phyloP scores from a whole-genome alignment of 2,888 invertebrate species.

The Stenotaenia linearis region DNA sequence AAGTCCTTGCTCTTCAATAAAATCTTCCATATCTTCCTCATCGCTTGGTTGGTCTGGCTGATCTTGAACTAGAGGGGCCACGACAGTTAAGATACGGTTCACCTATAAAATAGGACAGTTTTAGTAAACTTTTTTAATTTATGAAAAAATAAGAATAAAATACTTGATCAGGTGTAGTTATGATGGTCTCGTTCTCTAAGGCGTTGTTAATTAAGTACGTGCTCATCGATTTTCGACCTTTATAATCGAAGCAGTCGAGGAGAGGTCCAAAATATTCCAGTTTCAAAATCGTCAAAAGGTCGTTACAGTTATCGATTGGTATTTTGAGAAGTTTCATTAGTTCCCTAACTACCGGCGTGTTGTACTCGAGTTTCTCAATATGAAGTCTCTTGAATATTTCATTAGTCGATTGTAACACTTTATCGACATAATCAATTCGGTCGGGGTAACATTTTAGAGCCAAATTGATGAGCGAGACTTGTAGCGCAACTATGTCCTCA shows the following conservation, averaged over 20 bases:
- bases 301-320: conserved; percentile 90
- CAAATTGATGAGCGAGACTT: conserved; percentile 88
- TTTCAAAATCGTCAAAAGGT: conserved; percentile 78
- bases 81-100: conserved; percentile 68
- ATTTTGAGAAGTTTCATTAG: conserved; percentile 86
- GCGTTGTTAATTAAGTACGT: conserved; percentile 84
- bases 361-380: conserved; percentile 70
- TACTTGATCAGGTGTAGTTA: conserved; percentile 83
- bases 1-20: conserved; percentile 89
- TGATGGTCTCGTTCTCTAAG: conserved; percentile 78
- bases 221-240: conserved; percentile 69
- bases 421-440: conserved; percentile 88
- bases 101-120: conserved; percentile 52
- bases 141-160: neutral
- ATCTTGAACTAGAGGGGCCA: conserved; percentile 79
- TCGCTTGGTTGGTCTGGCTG: conserved; percentile 66
- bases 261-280: conserved; percentile 81
- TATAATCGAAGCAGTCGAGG: conserved; percentile 79
- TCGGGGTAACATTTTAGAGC: conserved; percentile 96
- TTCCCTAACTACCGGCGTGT: conserved; percentile 83
- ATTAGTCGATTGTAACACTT: conserved; percentile 84
- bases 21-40: conserved; percentile 83
- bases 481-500: conserved; percentile 92
- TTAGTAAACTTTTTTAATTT: neutral
- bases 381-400: conserved; percentile 84